Percentiles rank a stretch among this genome's conserved stretches.
Conservation (phyloP, 2,888 invertebrate genomes). For the Eremobia ochroleuca region DNA sequence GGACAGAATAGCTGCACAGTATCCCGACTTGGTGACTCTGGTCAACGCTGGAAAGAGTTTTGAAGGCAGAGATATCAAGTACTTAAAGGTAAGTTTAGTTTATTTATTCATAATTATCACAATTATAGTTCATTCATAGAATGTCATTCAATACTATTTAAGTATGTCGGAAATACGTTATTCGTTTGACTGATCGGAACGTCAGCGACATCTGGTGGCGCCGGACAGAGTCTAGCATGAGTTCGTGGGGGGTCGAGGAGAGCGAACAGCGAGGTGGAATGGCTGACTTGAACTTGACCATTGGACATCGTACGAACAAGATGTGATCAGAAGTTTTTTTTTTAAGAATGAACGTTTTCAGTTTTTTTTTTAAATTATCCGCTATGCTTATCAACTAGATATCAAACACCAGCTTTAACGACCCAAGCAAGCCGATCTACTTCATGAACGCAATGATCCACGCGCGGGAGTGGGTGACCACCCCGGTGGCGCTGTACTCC, state of each 20-base stretch:
- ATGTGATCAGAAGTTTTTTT: too few species aligned
- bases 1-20: slow-evolving; percentile 82
- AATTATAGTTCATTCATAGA: neutral
- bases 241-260: too few species aligned
- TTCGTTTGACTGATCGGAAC: too few species aligned
- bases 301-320: too few species aligned
- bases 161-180: too few species aligned
- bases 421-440: slow-evolving; percentile 86
- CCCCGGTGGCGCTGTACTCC: slow-evolving; percentile 91
- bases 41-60: slow-evolving; percentile 91
- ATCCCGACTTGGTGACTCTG: slow-evolving; percentile 89
- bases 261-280: too few species aligned
- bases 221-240: too few species aligned
- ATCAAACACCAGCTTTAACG: slow-evolving; percentile 87
- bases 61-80: slow-evolving; percentile 91
- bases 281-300: too few species aligned
- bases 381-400: slow-evolving; percentile 79
- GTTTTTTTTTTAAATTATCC: neutral
- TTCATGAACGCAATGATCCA: slow-evolving; percentile 91
- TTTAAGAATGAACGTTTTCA: neutral
- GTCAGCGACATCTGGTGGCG: too few species aligned
- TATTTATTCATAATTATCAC: neutral
- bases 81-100: slow-evolving; percentile 83
- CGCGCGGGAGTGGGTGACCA: slow-evolving; percentile 93
- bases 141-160: neutral